Base-by-base conservation (phyloP, 2,888 invertebrate species). In the Lithophane semibrunnea region DNA sequence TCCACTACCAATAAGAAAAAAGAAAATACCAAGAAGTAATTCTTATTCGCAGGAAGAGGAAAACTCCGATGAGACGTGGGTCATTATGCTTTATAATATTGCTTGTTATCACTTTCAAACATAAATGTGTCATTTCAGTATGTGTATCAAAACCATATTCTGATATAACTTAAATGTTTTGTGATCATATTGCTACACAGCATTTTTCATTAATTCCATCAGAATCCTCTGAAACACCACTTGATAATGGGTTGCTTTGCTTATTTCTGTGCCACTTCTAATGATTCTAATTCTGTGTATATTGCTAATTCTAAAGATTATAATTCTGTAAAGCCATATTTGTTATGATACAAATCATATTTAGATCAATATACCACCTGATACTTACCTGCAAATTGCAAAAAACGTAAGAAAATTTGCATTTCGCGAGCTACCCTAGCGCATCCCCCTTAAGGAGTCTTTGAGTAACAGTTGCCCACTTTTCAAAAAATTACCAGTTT, bases 11-110 rank as follows among this genome's bases (percentile, higher is more conserved):
- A 80, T 83, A 67, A 80, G 80, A 79, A 88, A 79, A 52, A 87
- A 82, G 66, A 87, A 83, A 16, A 60, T 65, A 61, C 61, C 49
- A n/a, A 83, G 87, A 68, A 87, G 88, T 72, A 87, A 91, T 75
- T 87, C 91, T 10, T 89, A 87, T 83, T 80, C 84, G 65, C 75
- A 84, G 29, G 77, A 86, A 65, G 88, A 89, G 18, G 85, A 83
- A 66, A 73, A 73, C 60, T 83, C 78, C 63, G 89, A 89, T 75
- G 88, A 90, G 5, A 78, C 42, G 93, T 93, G 80, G 88, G 91
- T 90, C 24, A 66, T 44, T 64, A 47, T 12, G 44, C 60, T 56
- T 77, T 74, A 2, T 63, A 66, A 47, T 47, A 37, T 68, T 47
- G 63, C 69, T 67, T 71, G 29, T 64, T 73, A 77, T 72, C 82